Evolutionary conservation across 2,113 vertebrate genomes (phyloP).

Genomic region (Phycodurus eques): DNA sequence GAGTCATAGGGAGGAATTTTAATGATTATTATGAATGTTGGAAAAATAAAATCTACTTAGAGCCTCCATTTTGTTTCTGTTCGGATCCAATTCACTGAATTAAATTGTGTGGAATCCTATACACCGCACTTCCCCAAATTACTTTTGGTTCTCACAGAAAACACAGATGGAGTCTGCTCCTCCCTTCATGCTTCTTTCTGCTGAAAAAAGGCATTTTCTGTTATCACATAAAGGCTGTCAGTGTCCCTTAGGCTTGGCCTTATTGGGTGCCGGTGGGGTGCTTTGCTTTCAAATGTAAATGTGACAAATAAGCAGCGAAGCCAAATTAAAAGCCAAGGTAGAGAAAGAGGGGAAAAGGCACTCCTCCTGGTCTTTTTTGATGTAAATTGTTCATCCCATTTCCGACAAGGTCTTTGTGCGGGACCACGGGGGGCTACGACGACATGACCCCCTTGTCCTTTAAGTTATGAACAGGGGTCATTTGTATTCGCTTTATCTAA

Average conservation of each 20-base stretch:
- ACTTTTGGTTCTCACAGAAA: conserved; percentile 39
- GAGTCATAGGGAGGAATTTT: too few relatives aligned
- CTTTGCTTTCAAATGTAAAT: conserved; percentile 59
- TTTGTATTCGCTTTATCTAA: not conserved
- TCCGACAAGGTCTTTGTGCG: not conserved
- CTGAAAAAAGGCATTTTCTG: conserved; percentile 41
- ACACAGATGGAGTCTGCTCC: conserved; percentile 32
- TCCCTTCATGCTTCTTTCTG: conserved; percentile 22
- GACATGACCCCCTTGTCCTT: not conserved
- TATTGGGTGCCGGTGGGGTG: conserved; percentile 15
- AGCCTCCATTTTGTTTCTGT: too few relatives aligned
- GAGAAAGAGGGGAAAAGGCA: conserved; percentile 7
- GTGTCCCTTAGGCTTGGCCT: conserved; percentile 23
- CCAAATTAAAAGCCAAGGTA: conserved; percentile 31
- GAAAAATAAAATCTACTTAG: too few relatives aligned
- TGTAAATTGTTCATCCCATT: conserved; percentile 7
- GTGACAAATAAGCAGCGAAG: conserved; percentile 44
- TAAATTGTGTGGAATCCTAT: conserved; percentile 18
- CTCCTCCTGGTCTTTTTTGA: conserved; percentile 1
- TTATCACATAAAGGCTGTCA: conserved; percentile 42
- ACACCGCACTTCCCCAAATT: conserved; percentile 42
- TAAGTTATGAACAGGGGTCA: not conserved
- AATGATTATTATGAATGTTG: too few relatives aligned
- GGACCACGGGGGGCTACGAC: not conserved
- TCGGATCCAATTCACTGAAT: too few relatives aligned